Evolutionary conservation across 35 echinoderm and acorn worm species (phyloP).

Genomic region (Acanthaster planci): DNA sequence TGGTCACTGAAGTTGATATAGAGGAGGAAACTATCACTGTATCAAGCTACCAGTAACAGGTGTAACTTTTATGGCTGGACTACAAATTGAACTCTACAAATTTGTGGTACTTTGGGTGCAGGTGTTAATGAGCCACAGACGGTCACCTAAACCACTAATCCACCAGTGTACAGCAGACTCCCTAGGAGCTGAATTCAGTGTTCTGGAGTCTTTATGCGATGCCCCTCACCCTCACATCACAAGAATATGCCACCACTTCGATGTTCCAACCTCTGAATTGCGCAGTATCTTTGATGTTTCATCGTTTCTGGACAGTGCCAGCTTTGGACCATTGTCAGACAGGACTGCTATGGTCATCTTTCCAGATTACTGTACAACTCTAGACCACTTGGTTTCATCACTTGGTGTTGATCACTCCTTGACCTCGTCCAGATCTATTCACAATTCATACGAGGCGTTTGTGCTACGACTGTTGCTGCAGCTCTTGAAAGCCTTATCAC

Average conservation of each 20-base stretch:
- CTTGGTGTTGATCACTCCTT: neutral
- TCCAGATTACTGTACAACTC: slow-evolving; percentile 38
- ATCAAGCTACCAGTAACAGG: neutral
- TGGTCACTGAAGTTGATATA: no score
- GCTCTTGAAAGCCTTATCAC: slow-evolving; percentile 28
- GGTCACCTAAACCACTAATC: neutral
- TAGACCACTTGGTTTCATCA: neutral
- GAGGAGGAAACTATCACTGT: no score
- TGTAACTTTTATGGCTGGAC: neutral
- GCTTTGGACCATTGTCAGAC: slow-evolving; percentile 10
- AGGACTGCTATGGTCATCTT: slow-evolving; percentile 31
- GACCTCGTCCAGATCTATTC: neutral
- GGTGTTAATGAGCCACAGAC: neutral
- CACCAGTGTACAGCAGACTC: neutral
- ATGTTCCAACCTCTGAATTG: neutral
- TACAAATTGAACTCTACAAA: neutral
- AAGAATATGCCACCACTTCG: slow-evolving; percentile 7
- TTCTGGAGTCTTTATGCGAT: neutral
- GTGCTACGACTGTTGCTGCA: slow-evolving; percentile 34
- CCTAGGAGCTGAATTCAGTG: neutral
- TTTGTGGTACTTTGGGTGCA: neutral
- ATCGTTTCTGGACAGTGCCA: neutral
- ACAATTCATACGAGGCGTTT: neutral
- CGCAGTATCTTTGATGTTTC: neutral
- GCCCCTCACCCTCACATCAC: slow-evolving; percentile 8